Evolutionary conservation across 2,797 vertebrate genomes (phyloP).

Genomic region (Rhynchotus rufescens): DNA sequence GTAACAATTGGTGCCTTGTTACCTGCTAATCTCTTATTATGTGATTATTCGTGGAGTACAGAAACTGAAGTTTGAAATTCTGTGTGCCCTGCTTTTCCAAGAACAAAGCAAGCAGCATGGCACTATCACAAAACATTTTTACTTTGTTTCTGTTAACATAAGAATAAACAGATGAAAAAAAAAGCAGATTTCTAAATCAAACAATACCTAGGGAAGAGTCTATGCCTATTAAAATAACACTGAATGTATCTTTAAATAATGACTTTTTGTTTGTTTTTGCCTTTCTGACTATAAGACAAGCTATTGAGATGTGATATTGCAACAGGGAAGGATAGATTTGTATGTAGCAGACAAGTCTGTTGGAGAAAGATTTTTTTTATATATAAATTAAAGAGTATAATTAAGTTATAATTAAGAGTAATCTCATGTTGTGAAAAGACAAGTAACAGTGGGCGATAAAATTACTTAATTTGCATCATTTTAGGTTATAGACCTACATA

Average conservation of each 20-base stretch:
- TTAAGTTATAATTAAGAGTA: background rate
- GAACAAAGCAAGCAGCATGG: background rate
- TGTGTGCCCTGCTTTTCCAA: background rate
- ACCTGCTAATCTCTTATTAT: background rate
- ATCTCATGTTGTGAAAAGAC: fast-evolving
- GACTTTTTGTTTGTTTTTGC: background rate
- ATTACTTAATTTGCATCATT: background rate
- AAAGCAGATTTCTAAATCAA: background rate
- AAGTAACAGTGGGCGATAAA: background rate
- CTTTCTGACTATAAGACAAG: background rate
- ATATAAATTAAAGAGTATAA: no score
- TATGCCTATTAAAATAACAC: background rate
- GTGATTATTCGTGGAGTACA: background rate
- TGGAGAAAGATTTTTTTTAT: background rate
- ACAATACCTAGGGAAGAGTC: background rate
- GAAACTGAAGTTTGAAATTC: background rate
- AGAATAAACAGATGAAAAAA: background rate
- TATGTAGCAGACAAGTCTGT: background rate
- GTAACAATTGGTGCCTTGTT: conserved; percentile 12
- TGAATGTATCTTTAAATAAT: fast-evolving
- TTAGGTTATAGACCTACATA: background rate
- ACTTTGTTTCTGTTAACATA: background rate
- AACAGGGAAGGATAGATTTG: background rate
- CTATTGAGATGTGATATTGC: fast-evolving
- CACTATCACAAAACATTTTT: background rate